Evolutionary conservation across 2,797 vertebrate species (phyloP).

Genomic region (Selene dorsalis): DNA sequence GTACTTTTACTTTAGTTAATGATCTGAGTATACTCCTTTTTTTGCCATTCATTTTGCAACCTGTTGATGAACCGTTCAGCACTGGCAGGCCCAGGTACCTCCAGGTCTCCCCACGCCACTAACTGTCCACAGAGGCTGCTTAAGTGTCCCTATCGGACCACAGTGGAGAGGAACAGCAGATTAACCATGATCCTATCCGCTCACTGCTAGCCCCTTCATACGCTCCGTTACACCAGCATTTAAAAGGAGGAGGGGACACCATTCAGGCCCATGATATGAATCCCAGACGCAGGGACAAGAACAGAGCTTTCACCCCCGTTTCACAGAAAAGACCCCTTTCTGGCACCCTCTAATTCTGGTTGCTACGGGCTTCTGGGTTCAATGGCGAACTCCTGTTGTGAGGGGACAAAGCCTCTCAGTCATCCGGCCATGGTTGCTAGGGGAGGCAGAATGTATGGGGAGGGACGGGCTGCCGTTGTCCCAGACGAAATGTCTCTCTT

Average conservation of each 20-base stretch:
- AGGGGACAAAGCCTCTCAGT: constrained; percentile 83
- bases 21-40: background rate
- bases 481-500: constrained; percentile 90
- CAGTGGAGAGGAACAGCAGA: constrained; percentile 90
- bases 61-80: constrained; percentile 41
- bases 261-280: constrained; percentile 90
- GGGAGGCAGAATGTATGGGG: constrained; percentile 84
- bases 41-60: constrained; percentile 15
- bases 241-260: constrained; percentile 88
- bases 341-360: constrained; percentile 82
- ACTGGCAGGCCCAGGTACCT: constrained; percentile 64
- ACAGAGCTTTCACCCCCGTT: constrained; percentile 85
- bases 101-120: constrained; percentile 73
- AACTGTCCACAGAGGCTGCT: constrained; percentile 85
- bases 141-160: constrained; percentile 90
- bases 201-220: constrained; percentile 85
- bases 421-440: constrained; percentile 86
- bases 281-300: constrained; percentile 88
- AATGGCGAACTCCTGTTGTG: constrained; percentile 82
- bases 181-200: constrained; percentile 94
- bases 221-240: constrained; percentile 88
- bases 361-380: constrained; percentile 82
- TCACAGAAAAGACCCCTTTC: constrained; percentile 82
- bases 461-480: constrained; percentile 85
- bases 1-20: background rate